These are phyloP conservation scores for Centroberyx gerrardi DNA, from an alignment of 2,797 vertebrate genomes.

Conservation along the genomic window DNA sequence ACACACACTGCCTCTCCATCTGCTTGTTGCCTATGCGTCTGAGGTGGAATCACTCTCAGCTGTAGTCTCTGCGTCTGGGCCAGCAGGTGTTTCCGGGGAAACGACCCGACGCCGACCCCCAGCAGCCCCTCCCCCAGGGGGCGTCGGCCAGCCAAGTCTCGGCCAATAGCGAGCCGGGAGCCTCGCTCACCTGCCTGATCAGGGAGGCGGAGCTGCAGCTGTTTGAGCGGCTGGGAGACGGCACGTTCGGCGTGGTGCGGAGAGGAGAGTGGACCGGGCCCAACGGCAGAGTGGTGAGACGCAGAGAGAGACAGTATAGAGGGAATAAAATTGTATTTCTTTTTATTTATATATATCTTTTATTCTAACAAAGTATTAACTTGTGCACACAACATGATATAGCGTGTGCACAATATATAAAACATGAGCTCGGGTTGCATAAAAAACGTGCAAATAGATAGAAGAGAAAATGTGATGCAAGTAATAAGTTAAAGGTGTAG, in stretches of 20 bases:
- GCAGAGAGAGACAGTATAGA: background rate
- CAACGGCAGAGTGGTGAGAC: conserved; percentile 91
- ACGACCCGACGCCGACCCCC: conserved; percentile 89
- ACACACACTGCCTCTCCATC: background rate
- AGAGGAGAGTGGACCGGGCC: conserved; percentile 95
- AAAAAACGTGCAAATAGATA: too few species aligned
- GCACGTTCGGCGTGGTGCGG: conserved; percentile 95
- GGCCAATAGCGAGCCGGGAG: conserved; percentile 83
- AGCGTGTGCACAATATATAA: too few species aligned
- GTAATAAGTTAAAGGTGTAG: too few species aligned
- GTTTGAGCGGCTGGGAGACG: conserved; percentile 95
- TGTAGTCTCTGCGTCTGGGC: conserved; percentile 47
- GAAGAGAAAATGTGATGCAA: too few species aligned
- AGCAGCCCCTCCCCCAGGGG: conserved; percentile 84
- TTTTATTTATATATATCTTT: too few species aligned
- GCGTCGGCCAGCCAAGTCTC: conserved; percentile 69
- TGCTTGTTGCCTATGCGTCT: conserved; percentile 7
- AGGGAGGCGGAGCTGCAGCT: conserved; percentile 94
- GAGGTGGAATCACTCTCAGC: conserved; percentile 46
- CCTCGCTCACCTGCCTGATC: conserved; percentile 95
- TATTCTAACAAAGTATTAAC: too few species aligned
- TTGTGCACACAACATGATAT: too few species aligned
- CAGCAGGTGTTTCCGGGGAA: conserved; percentile 97
- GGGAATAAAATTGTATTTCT: too few species aligned
- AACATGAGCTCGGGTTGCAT: too few species aligned